A percentile compares a stretch with the other conserved stretches of the same genome.
phyloP scores from a whole-genome alignment of 2,797 vertebrate genomes.

The Myotis pilosus region DNA sequence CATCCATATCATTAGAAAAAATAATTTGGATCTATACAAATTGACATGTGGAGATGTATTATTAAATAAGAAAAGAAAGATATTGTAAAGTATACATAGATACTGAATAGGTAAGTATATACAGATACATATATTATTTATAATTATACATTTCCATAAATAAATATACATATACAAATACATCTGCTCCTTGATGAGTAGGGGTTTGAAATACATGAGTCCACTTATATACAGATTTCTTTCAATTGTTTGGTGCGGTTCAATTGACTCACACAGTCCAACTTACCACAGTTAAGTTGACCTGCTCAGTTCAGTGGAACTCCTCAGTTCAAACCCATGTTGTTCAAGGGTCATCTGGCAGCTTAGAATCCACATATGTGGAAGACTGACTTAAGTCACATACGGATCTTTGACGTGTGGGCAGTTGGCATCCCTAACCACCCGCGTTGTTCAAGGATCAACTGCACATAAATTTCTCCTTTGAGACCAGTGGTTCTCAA shows the following conservation, averaged over 20 bases:
- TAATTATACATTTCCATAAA: not conserved
- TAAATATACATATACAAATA: not conserved
- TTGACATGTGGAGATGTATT: not conserved
- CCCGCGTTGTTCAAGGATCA: not conserved
- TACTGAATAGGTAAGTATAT: not conserved
- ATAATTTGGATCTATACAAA: not conserved
- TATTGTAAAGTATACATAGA: not conserved
- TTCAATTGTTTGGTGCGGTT: not conserved
- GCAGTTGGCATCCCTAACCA: not conserved
- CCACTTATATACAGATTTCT: not conserved
- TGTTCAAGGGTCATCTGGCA: not conserved
- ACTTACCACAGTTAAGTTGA: not conserved
- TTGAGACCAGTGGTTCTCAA: not conserved
- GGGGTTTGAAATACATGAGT: not conserved
- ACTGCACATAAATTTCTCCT: not conserved
- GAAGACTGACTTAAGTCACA: not conserved
- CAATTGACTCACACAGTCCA: not conserved
- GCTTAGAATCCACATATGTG: not conserved
- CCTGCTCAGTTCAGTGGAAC: not conserved
- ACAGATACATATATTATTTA: not conserved
- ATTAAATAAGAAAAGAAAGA: conserved; percentile 13
- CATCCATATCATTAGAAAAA: not conserved
- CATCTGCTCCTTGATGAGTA: not conserved
- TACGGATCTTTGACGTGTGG: not conserved
- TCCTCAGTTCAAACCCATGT: not conserved